Evolutionary conservation across 2,113 vertebrate genomes (phyloP), one percentile per base, ranked within the genome.

Genomic region (Tyrannus savana): DNA sequence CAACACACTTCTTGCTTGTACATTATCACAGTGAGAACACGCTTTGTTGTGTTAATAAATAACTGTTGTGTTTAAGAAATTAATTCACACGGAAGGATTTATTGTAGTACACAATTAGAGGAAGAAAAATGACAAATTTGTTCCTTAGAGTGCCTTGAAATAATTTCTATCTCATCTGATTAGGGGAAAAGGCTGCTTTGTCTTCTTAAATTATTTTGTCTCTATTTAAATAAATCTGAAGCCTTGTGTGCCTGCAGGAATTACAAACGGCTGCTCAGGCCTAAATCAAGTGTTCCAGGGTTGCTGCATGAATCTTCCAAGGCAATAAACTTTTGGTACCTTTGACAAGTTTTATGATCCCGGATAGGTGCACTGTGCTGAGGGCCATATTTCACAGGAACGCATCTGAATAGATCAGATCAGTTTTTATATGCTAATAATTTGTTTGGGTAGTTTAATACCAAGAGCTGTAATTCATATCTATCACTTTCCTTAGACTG

Each of bases 301-400:
- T 3, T 80, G 93, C 77, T 74, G 82, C 71, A 88, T 95, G 94
- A 96, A 96, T 96, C 95, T 97, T 93, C 56, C 55, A 4, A 95
- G 78, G 93, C 89, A 89, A 91, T 97, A 96, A 93, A 96, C 77
- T 93, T 95, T 94, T 82, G 89, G 81, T 95, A 72, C 73, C 87
- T 89, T 63, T 93, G 95, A 95, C 95, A 97, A 94, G 92, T 96
- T 95, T 94, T 97, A 95, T 82, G 91, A 58, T 82, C 42, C 42
- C 12, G 77, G 93, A 89, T 88, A 77, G 91, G 80, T 92, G 66
- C 87, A 24, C 56, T 75, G 67, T 94, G 94, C 71, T 82, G 4
- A 33, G 59, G n/a, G 44, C 84, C 74, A 14, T 97, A 93, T 95
- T 96, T 97, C 95, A 96, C 62, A 55, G 79, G 63, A 74, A 86